Evolutionary conservation across 2,113 vertebrate species (phyloP).

Genomic region (Brachyhypopomus gauderio): DNA sequence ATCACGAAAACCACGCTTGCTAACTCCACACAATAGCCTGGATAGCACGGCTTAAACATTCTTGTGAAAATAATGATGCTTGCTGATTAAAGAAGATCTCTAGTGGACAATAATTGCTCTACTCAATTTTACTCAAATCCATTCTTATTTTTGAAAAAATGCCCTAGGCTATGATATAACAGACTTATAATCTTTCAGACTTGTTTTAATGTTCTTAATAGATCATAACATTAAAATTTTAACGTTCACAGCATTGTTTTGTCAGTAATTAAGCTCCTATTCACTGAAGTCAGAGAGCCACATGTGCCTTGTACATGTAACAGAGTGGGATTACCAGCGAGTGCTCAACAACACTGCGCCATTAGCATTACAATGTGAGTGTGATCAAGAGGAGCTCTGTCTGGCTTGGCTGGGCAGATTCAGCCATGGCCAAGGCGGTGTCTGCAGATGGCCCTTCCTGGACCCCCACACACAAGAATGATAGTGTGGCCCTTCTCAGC

Average conservation of each 20-base stretch:
- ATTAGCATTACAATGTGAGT: constrained; percentile 59
- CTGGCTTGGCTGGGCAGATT: constrained; percentile 50
- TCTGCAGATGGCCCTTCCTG: constrained; percentile 74
- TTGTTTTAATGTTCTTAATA: no score
- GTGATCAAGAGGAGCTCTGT: constrained; percentile 57
- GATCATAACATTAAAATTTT: not conserved
- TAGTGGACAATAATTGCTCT: not conserved
- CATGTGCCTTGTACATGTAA: constrained; percentile 25
- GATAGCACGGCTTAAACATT: not conserved
- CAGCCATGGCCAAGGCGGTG: constrained; percentile 64
- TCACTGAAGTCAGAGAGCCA: not conserved
- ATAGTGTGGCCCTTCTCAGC: constrained; percentile 76
- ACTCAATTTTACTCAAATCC: not conserved
- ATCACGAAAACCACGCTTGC: constrained; percentile 37
- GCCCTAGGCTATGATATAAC: not conserved
- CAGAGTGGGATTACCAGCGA: constrained; percentile 37
- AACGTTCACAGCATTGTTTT: not conserved
- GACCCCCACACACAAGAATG: constrained; percentile 71
- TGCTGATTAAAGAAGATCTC: constrained; percentile 34
- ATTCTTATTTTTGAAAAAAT: not conserved
- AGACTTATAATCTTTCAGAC: not conserved
- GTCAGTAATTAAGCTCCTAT: not conserved
- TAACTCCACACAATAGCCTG: constrained; percentile 29
- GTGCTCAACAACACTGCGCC: constrained; percentile 38
- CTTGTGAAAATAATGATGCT: constrained; percentile 38